Conservation (phyloP, 2,888 invertebrate species). For the Rhabditoides inermis region DNA sequence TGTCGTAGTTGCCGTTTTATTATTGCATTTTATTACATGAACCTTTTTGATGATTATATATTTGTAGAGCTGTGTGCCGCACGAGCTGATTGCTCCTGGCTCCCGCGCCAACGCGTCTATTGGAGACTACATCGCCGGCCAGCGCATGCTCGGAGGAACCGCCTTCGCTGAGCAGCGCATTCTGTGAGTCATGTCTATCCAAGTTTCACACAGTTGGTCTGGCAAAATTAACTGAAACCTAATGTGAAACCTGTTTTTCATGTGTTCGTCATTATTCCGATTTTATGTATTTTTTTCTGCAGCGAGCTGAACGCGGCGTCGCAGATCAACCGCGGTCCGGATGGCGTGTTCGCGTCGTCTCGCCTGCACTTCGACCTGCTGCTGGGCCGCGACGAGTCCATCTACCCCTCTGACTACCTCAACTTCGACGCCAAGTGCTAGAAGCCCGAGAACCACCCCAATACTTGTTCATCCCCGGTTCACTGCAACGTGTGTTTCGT, state of each 20-base stretch:
- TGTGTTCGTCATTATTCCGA: not conserved
- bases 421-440: slow-evolving; percentile 33
- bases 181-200: slow-evolving; percentile 23
- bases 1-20: too few relatives aligned
- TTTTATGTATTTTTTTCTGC: slow-evolving; percentile 10
- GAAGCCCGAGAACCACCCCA: not conserved
- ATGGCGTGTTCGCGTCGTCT: slow-evolving; percentile 38
- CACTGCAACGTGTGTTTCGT: too few relatives aligned
- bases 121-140: slow-evolving; percentile 33
- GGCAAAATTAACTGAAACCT: too few relatives aligned
- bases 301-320: slow-evolving; percentile 43
- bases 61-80: too few relatives aligned
- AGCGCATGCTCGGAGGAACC: slow-evolving; percentile 34
- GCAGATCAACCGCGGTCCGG: slow-evolving; percentile 49
- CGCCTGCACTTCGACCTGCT: slow-evolving; percentile 48
- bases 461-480: not conserved
- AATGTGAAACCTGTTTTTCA: not conserved
- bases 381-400: slow-evolving; percentile 39
- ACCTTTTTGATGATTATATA: too few relatives aligned
- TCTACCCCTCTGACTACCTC: slow-evolving; percentile 43
- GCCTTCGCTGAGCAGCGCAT: slow-evolving; percentile 42
- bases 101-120: slow-evolving; percentile 32
- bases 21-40: too few relatives aligned
- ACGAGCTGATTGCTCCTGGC: slow-evolving; percentile 24
- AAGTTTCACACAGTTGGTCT: not conserved